These are phyloP conservation scores for Anser brachyrhynchus DNA, from an alignment of 2,113 vertebrate genomes.

Conservation along the genomic window DNA sequence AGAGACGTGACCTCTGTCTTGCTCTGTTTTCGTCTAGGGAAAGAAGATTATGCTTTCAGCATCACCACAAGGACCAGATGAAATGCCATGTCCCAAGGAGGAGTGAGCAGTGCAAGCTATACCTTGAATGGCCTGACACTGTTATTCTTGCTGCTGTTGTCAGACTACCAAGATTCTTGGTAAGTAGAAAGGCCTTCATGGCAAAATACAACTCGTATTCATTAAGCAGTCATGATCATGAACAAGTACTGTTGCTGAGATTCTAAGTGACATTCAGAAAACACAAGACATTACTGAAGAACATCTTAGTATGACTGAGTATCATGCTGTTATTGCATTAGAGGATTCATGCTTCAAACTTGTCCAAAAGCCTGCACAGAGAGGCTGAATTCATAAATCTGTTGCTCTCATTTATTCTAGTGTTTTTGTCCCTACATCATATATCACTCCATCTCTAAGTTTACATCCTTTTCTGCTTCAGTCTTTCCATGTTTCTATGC, in stretches of 20 bases:
- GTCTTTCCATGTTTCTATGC: background rate
- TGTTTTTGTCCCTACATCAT: background rate
- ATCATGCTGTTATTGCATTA: background rate
- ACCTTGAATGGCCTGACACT: background rate
- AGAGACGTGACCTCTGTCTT: background rate
- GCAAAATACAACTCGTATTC: background rate
- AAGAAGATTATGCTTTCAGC: background rate
- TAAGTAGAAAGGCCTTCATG: background rate
- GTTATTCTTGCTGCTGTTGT: background rate
- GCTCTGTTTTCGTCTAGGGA: too few relatives aligned
- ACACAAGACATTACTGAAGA: background rate
- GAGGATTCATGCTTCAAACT: background rate
- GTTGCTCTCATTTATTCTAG: background rate
- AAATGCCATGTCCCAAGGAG: background rate
- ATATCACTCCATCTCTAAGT: background rate
- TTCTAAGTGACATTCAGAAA: background rate
- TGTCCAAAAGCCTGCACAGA: background rate
- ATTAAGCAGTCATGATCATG: background rate
- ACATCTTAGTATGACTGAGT: background rate
- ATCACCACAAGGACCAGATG: rapidly evolving
- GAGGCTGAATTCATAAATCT: background rate
- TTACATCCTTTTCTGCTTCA: background rate
- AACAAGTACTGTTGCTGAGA: background rate
- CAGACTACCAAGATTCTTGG: background rate
- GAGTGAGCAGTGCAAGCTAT: background rate